Evolutionary conservation across 1,140 invertebrate genomes (phyloP), one percentile per base, ranked within the genome.

Genomic region (Metaphire vulgaris): DNA sequence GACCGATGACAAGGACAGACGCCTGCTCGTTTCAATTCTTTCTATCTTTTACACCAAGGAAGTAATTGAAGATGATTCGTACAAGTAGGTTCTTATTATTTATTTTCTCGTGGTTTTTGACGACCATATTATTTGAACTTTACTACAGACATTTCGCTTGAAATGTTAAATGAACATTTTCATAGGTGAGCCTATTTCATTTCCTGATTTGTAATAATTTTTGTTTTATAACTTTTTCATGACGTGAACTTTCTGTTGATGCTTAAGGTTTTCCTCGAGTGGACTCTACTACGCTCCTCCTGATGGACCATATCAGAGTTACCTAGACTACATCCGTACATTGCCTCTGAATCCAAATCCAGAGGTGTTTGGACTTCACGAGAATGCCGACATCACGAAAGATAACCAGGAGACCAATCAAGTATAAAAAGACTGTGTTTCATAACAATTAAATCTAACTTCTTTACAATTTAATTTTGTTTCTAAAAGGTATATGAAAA

Each of bases 251-350:
- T n/a, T n/a, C n/a, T n/a, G n/a, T n/a, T n/a, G n/a, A n/a, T n/a
- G n/a, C 28, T 73, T 34, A 31, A 74, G 66, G 75, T 86, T 88
- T 77, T 87, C 87, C 74, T 78, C 82, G 33, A 80, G 83, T 90
- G 92, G 91, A 6, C 79, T 89, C 1, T 97, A 97, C 88, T 92
- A 90, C 82, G 89, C 91, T 31, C 94, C 94, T 0, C 89, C 89
- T 0, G 90, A 91, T 1, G 91, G 81, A 15, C 66, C 78, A 26
- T 83, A 84, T 77, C 81, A 85, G 72, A 80, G 65, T 31, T 87
- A 85, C 79, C 80, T 87, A 41, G 84, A 86, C 69, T 86, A 85
- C 79, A 81, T 86, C 65, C 76, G 81, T 29, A 78, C 79, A 29
- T 78, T 87, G 28, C 86, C 86, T 12, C 76, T 86, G 0, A 85